Evolutionary conservation across 1,140 invertebrate genomes (phyloP).

Genomic region (Drosophila ironensis): DNA sequence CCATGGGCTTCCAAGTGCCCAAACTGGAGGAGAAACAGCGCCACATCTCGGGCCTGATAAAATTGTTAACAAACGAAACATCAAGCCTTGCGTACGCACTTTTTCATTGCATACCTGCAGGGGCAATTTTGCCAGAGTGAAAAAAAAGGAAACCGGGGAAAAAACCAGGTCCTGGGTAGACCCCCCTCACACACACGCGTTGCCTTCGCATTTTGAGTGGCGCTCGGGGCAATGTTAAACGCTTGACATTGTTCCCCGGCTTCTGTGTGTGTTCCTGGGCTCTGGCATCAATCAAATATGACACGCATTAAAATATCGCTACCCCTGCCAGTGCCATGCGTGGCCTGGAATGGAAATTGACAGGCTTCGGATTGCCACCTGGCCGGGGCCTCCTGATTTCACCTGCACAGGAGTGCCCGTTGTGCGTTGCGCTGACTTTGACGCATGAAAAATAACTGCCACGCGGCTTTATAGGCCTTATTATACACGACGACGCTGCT

Average conservation of each 20-base stretch:
- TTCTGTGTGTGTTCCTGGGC: not conserved
- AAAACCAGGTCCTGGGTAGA: not conserved
- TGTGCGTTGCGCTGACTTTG: conserved; percentile 17
- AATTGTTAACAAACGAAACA: conserved; percentile 69
- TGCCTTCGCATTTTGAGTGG: conserved; percentile 56
- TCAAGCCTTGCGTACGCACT: conserved; percentile 46
- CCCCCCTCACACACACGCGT: not conserved
- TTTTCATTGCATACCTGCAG: conserved; percentile 76
- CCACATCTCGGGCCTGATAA: conserved; percentile 52
- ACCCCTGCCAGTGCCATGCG: conserved; percentile 21
- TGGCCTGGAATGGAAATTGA: conserved; percentile 27
- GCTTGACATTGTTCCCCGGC: conserved; percentile 69
- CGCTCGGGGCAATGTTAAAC: conserved; percentile 69
- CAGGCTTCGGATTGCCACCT: conserved; percentile 31
- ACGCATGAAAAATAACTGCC: conserved; percentile 31
- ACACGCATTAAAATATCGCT: conserved; percentile 76
- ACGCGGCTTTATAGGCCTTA: conserved; percentile 6
- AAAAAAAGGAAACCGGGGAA: conserved; percentile 8
- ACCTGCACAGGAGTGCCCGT: conserved; percentile 11
- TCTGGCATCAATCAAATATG: conserved; percentile 77
- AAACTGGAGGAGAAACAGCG: not conserved
- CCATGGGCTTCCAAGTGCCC: too few relatives aligned
- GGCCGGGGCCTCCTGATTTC: conserved; percentile 6
- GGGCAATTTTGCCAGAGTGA: conserved; percentile 40
- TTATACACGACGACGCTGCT: conserved; percentile 24